Evolutionary conservation across 2,888 invertebrate genomes (phyloP).

Genomic region (Agrochola litura): DNA sequence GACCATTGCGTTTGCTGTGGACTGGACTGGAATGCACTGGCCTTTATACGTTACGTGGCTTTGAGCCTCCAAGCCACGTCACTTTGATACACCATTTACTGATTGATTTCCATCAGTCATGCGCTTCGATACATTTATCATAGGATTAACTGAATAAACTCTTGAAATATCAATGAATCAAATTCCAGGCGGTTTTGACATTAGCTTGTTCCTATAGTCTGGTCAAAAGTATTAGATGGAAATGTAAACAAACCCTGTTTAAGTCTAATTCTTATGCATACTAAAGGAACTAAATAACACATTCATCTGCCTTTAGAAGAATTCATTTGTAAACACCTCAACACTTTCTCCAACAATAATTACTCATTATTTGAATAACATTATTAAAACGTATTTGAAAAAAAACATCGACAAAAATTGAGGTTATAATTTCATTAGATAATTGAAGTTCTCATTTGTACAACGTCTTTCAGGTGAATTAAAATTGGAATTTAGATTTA

Average conservation of each 20-base stretch:
- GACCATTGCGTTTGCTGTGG: neutral
- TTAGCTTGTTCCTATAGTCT: neutral
- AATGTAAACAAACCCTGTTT: neutral
- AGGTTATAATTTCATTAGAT: no score
- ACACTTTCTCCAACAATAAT: no score
- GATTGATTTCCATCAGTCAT: conserved; percentile 18
- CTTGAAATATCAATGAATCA: neutral
- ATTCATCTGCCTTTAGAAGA: no score
- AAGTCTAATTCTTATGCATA: no score
- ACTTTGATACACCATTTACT: conserved; percentile 22
- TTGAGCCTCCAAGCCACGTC: neutral
- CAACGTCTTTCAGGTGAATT: no score
- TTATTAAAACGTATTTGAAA: no score
- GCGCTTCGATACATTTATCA: conserved; percentile 10
- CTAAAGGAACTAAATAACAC: no score
- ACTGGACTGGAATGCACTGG: neutral
- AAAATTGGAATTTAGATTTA: neutral
- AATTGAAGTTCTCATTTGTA: neutral
- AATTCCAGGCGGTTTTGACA: neutral
- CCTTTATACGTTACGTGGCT: neutral
- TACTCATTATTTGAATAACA: no score
- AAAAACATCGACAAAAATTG: no score
- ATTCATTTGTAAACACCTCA: no score
- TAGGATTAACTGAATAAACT: neutral
- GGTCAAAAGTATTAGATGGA: neutral